phyloP scores from a whole-genome alignment of 2,888 invertebrate species.

The Folsomia manolachei region DNA sequence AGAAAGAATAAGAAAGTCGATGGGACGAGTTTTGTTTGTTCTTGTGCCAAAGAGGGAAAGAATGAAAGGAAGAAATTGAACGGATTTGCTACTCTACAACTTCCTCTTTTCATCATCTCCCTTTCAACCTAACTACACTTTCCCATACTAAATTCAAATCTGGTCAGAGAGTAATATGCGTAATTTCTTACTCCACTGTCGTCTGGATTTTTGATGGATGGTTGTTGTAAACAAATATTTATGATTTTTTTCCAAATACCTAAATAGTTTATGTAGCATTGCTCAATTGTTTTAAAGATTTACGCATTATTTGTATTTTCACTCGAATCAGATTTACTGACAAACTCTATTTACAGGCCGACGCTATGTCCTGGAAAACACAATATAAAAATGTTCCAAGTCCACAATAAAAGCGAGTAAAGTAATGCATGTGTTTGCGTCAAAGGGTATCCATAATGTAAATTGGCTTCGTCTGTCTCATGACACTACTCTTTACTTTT shows the following conservation, averaged over 20 bases:
- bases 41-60: not conserved
- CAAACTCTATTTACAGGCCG: too few relatives aligned
- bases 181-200: too few relatives aligned
- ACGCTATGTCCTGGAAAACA: too few relatives aligned
- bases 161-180: not conserved
- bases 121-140: not conserved
- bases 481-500: not conserved
- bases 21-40: slow-evolving; percentile 15
- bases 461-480: slow-evolving; percentile 30
- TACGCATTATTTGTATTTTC: too few relatives aligned
- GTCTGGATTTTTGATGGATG: too few relatives aligned
- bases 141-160: not conserved
- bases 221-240: too few relatives aligned
- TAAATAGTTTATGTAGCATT: too few relatives aligned
- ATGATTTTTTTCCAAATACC: too few relatives aligned
- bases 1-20: slow-evolving; percentile 11
- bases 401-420: not conserved
- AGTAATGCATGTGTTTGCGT: too few relatives aligned
- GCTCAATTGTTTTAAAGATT: too few relatives aligned
- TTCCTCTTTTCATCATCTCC: not conserved
- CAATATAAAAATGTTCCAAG: not conserved
- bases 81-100: not conserved
- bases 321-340: too few relatives aligned
- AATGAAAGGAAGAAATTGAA: slow-evolving; percentile 21
- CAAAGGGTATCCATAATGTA: slow-evolving; percentile 11